Percentiles rank a stretch among this genome's conserved stretches.
Evolutionary conservation across 1,140 invertebrate genomes (phyloP).

Genomic region (Sesamia nonagrioides): DNA sequence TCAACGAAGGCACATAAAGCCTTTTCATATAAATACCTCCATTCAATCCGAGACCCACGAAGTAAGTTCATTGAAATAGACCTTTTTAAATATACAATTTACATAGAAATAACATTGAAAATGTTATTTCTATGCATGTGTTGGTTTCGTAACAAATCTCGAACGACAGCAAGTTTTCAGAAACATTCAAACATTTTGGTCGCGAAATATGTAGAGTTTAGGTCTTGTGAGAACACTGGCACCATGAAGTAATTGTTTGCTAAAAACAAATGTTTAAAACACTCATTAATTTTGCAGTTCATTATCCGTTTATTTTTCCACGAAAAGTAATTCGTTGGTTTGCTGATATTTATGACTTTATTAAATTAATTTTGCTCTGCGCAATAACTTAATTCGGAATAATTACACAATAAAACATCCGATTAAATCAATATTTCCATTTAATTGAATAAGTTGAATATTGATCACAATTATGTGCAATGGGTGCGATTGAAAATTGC

Average conservation of each 20-base stretch:
- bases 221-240: neutral
- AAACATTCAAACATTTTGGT: neutral
- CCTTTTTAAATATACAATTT: conserved; percentile 35
- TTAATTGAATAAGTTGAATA: conserved; percentile 17
- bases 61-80: conserved; percentile 16
- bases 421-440: neutral
- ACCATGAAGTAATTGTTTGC: neutral
- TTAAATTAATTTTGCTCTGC: neutral
- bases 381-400: neutral
- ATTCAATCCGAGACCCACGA: conserved; percentile 19
- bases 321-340: neutral
- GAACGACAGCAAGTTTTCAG: neutral
- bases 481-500: conserved; percentile 28
- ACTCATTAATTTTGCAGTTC: too few relatives aligned
- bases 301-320: too few relatives aligned
- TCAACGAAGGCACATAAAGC: conserved; percentile 3
- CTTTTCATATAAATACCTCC: conserved; percentile 6
- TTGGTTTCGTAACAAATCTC: conserved; percentile 19
- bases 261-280: neutral
- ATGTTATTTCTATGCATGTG: conserved; percentile 17
- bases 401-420: neutral
- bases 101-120: conserved; percentile 41
- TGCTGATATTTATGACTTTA: too few relatives aligned
- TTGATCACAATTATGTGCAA: conserved; percentile 21
- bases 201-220: neutral